These are phyloP conservation scores for Cyphomyrus plagiostoma DNA, from an alignment of 2,113 vertebrate genomes.

Conservation along the genomic window DNA sequence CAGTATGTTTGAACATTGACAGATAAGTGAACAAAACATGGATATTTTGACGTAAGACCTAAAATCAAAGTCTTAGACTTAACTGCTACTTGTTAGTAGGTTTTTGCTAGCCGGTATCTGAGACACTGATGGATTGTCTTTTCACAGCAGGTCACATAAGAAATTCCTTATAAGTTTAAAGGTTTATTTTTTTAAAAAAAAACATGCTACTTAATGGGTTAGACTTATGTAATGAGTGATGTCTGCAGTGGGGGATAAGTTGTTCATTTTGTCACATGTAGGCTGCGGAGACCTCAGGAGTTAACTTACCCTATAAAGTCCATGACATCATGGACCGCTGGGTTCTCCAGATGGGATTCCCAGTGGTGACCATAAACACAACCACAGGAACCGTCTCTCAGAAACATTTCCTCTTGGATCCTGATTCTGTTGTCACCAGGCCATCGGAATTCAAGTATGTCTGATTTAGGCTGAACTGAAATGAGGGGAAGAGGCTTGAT, in stretches of 20 bases:
- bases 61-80: not conserved
- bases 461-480: not conserved
- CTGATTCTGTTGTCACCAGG: slow-evolving; percentile 43
- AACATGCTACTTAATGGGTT: not conserved
- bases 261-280: slow-evolving; percentile 1
- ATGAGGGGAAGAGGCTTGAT: not conserved
- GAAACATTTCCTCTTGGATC: slow-evolving; percentile 76
- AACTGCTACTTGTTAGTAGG: not conserved
- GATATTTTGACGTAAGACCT: not conserved
- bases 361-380: slow-evolving; percentile 72
- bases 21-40: not conserved
- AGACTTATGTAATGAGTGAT: not conserved
- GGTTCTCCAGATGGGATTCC: slow-evolving; percentile 91
- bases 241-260: not conserved
- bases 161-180: not conserved
- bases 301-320: slow-evolving; percentile 40
- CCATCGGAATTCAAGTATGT: slow-evolving; percentile 63
- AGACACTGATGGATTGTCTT: not conserved
- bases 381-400: slow-evolving; percentile 49
- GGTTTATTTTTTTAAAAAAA: not conserved
- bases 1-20: not conserved
- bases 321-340: slow-evolving; percentile 78
- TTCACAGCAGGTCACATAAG: not conserved
- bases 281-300: slow-evolving; percentile 36
- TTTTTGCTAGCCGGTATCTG: not conserved